A percentile compares a stretch with the other conserved stretches of the same genome.
phyloP scores from a whole-genome alignment of 2,888 invertebrate genomes.

The Gortyna flavago region DNA sequence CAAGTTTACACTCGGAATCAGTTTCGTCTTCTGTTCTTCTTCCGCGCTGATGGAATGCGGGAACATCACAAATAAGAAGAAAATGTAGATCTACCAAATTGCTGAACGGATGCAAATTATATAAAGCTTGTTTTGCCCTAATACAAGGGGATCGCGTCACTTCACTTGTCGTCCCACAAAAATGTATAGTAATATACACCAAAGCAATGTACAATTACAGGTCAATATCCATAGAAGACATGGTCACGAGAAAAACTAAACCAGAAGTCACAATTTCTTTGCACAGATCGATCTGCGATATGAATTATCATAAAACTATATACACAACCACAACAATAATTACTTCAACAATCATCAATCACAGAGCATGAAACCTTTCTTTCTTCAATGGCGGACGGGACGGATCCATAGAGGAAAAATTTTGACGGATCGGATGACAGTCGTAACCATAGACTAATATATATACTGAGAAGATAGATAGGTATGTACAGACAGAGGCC shows the following conservation, averaged over 20 bases:
- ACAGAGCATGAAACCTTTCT: too few relatives aligned
- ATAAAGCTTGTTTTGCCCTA: constrained; percentile 83
- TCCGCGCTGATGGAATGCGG: constrained; percentile 91
- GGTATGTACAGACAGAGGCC: too few relatives aligned
- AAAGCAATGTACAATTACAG: constrained; percentile 74
- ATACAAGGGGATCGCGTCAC: constrained; percentile 86
- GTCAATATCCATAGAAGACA: constrained; percentile 89
- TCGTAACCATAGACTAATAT: too few relatives aligned
- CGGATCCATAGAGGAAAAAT: too few relatives aligned
- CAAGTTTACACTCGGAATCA: constrained; percentile 91
- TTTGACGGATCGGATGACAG: too few relatives aligned
- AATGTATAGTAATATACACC: constrained; percentile 72
- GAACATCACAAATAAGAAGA: constrained; percentile 91
- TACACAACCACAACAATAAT: constrained; percentile 32
- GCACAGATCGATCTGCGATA: neutral
- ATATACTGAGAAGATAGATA: too few relatives aligned
- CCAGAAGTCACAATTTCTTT: constrained; percentile 41
- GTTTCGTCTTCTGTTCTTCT: constrained; percentile 90
- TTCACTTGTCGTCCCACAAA: constrained; percentile 85
- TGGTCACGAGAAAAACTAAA: constrained; percentile 75
- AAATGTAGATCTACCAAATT: constrained; percentile 81
- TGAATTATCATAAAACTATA: neutral
- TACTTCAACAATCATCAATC: constrained; percentile 36
- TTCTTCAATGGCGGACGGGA: too few relatives aligned
- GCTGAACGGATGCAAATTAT: constrained; percentile 82